Evolutionary conservation across 2,113 vertebrate genomes (phyloP), one percentile per base, ranked within the genome.

Genomic region (Phylloscopus whistleri): DNA sequence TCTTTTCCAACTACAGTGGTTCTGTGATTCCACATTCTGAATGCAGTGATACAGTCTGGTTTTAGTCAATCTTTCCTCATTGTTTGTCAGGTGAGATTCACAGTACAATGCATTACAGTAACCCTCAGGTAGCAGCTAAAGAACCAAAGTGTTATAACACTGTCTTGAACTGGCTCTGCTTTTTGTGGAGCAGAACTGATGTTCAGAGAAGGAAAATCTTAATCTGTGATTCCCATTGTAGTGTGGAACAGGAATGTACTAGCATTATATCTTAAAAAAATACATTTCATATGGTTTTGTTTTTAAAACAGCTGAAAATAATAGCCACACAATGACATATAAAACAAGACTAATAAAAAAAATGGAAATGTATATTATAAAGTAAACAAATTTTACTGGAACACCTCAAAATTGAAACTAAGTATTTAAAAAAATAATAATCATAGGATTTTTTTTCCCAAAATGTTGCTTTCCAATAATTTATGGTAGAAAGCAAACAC

Each of bases 211-310:
- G 23, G 35, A 73, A 55, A 55, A 46, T 67, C 59, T 49, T 46
- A 7, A 21, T 37, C 24, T 64, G 2, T 3, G 3, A 35, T 84
- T 85, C n/a, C 14, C 0, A 2, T 1, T 13, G 26, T 11, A n/a
- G 4, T 15, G 3, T 22, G 41, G 55, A 69, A 35, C 22, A 51
- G 26, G 16, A 43, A 58, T 41, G 9, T 9, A 33, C 13, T 31
- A 52, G 24, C 12, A 15, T 4, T 69, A 4, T 39, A 21, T 43
- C 35, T 33, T 56, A 17, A 26, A 74, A 74, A 82, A 30, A 39
- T 26, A 10, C 6, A 1, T n/a, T 48, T 53, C 51, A 15, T 8
- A 24, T 17, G 0, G 0, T 28, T 63, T 55, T 8, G 2, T 11
- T 78, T 84, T 15, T 49, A 17, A 48, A 72, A 52, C 17, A 16